A percentile compares a stretch with the other conserved stretches of the same genome.
phyloP scores from a whole-genome alignment of 1,140 invertebrate genomes.

The Sarcophaga peregrina region DNA sequence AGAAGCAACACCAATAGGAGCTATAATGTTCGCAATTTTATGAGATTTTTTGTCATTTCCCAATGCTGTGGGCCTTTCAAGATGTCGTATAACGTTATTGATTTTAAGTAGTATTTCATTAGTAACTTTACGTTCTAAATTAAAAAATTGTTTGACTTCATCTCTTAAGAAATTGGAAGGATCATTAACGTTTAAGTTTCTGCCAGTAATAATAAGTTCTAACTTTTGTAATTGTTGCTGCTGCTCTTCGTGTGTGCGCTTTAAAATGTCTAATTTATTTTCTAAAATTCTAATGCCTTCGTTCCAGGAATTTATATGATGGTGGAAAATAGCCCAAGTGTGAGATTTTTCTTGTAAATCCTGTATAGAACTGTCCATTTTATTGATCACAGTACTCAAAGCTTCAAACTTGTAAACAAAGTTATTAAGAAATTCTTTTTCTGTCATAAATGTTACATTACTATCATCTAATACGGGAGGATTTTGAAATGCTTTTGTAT shows the following conservation, averaged over 20 bases:
- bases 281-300: constrained; percentile 47
- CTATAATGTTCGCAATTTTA: not conserved
- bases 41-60: not conserved
- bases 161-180: not conserved
- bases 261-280: constrained; percentile 53
- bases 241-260: constrained; percentile 48
- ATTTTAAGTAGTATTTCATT: not conserved
- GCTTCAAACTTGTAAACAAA: not conserved
- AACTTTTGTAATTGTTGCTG: constrained; percentile 32
- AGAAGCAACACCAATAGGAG: not conserved
- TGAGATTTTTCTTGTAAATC: constrained; percentile 50
- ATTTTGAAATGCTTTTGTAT: not conserved
- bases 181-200: not conserved
- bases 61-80: not conserved
- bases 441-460: not conserved
- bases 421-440: not conserved
- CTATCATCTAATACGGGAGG: not conserved
- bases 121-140: not conserved
- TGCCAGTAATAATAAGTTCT: not conserved
- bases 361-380: constrained; percentile 64
- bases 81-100: not conserved
- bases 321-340: constrained; percentile 49
- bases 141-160: not conserved
- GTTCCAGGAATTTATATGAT: constrained; percentile 52
- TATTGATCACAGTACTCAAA: not conserved